Base-by-base conservation (phyloP, 2,888 invertebrate species). In the Cataglyphis altisquamis region DNA sequence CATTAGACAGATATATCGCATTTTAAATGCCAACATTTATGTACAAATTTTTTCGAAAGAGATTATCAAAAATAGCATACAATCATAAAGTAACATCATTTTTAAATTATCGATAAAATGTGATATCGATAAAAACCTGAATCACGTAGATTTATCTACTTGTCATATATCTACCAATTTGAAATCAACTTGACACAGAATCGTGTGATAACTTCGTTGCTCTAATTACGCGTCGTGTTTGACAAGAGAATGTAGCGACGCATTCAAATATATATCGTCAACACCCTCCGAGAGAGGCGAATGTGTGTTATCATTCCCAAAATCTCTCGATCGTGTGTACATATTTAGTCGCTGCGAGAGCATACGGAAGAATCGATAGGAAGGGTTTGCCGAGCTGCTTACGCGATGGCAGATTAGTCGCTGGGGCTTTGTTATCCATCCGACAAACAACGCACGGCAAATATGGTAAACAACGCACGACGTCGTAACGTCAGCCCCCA, bases 401-500 rank as follows among this genome's bases (percentile, higher is more conserved):
- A 80, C 36, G 72, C 72, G 78, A 80, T 80, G 72, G 72, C 78
- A 80, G 78, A 80, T 80, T 80, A 80, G 78, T 80, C 60, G 72
- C 45, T 25, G 72, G 78, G 60, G 78, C 78, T 80, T 80, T 80
- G 78, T 80, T 80, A 80, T 72, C 78, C 72, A 80, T 80, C 78
- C 60, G 60, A 80, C 78, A 80, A 80, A 80, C 78, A 80, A 77
- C 77, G 68, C 68, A 77, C 77, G 68, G 57, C 77, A 77, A 77
- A 77, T 77, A 77, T 77, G 41, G 77, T 29, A 77, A 77, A 77
- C 77, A 77, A 80, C 72, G 78, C 72, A 62, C 72, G 72, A n/a
- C 77, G 84, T 85, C 82, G 86, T 85, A 86, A 85, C 86, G 83
- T 88, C 86, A 72, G 77, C 75, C 68, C 78, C 57, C 62, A 72